Evolutionary conservation across 2,888 invertebrate genomes (phyloP).

Genomic region (Ormyrus thymus): DNA sequence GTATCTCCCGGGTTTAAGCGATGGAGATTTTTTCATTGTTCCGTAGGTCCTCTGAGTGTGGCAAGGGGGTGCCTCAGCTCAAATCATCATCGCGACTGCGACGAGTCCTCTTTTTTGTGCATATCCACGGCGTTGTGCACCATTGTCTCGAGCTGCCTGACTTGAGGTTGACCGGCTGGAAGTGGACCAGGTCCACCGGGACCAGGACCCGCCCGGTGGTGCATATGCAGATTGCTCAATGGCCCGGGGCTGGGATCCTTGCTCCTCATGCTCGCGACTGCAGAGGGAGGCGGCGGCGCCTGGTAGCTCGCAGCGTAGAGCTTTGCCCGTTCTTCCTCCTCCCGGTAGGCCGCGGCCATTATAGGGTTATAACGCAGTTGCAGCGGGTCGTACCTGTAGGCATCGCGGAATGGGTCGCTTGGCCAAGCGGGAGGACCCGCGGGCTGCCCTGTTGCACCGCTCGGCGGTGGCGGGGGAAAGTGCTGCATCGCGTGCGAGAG

Average conservation of each 20-base stretch:
- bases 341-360: conserved; percentile 85
- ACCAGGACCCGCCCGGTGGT: conserved; percentile 77
- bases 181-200: conserved; percentile 72
- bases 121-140: conserved; percentile 70
- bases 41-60: not conserved
- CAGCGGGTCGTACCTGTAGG: conserved; percentile 83
- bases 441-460: conserved; percentile 65
- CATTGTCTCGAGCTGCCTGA: conserved; percentile 67
- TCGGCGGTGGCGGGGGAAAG: conserved; percentile 74
- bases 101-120: conserved; percentile 79
- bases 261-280: conserved; percentile 71
- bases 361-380: conserved; percentile 85
- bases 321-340: conserved; percentile 84
- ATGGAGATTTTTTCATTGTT: not conserved
- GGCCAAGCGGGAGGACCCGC: conserved; percentile 76
- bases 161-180: conserved; percentile 45
- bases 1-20: not conserved
- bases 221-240: conserved; percentile 77
- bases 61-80: not conserved
- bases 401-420: conserved; percentile 82
- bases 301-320: conserved; percentile 52
- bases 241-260: conserved; percentile 77
- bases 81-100: conserved; percentile 77
- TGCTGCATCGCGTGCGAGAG: conserved; percentile 77
- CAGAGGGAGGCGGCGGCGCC: conserved; percentile 73